Evolutionary conservation across 2,113 vertebrate species (phyloP), one percentile per base, ranked within the genome.

Genomic region (Campylomormyrus numenius): DNA sequence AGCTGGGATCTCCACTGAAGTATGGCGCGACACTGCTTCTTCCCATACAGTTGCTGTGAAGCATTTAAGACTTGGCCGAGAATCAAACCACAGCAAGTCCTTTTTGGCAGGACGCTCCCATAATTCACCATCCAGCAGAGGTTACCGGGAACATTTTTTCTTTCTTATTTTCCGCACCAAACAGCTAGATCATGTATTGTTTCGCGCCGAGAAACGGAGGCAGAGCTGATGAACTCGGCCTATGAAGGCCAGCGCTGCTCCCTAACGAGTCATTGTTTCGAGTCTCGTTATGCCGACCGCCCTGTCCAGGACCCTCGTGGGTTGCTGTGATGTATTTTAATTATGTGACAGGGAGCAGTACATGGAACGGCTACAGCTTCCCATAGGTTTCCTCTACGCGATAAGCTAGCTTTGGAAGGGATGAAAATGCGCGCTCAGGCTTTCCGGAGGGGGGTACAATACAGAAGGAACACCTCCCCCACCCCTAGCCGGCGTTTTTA

Each of bases 381-480:
- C 95, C 94, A 96, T 95, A 92, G 91, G 93, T 93, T 96, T 97
- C 95, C 95, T 95, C 91, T 92, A 53, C 1, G 92, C 92, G 95
- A 96, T 97, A 96, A 96, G 94, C 91, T 94, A 94, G 87, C 92
- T 90, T 48, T 6, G 92, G 91, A 87, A 86, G 91, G 58, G 17
- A 90, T 90, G 56, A 21, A 90, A 52, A 88, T 90, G 90, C 83
- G 9, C 70, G 83, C 53, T 27, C 94, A 92, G 31, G 3, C 46
- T 90, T 94, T 95, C 93, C 92, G 91, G 94, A 48, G 19, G 92
- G 93, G 93, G 92, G 8, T 56, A 27, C 91, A 92, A 92, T 87
- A 92, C 87, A 91, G 6, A 88, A 89, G 93, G 90, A 9, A 91
- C 90, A 88, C 91, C 88, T 3, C 91, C 90, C 88, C 31, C 92